Percentiles rank a stretch among this genome's conserved stretches.
Conservation (phyloP, 2,797 vertebrate species). For the Catamblyrhynchus diadema region DNA sequence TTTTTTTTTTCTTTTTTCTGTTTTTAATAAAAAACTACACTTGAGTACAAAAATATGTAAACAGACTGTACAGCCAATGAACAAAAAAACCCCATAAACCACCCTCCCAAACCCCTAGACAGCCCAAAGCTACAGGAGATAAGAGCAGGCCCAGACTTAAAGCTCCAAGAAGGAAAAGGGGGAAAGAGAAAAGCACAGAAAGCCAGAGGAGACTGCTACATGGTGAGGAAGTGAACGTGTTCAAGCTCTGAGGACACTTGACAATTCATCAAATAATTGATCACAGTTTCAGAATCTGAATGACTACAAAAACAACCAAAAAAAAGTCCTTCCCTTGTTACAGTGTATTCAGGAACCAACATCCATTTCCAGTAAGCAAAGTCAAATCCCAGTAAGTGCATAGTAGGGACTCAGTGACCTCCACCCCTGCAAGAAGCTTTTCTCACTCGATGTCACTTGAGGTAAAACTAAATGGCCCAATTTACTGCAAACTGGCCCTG, state of each 20-base stretch:
- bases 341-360: slow-evolving; percentile 53
- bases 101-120: slow-evolving; percentile 44
- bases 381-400: slow-evolving; percentile 72
- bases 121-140: slow-evolving; percentile 61
- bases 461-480: slow-evolving; percentile 63
- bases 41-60: slow-evolving; percentile 84
- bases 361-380: slow-evolving; percentile 65
- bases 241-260: slow-evolving; percentile 69
- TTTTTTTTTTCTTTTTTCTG: slow-evolving; percentile 56
- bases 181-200: background rate
- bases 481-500: slow-evolving; percentile 36
- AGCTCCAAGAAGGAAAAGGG: slow-evolving; percentile 40
- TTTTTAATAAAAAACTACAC: slow-evolving; percentile 80
- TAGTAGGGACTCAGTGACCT: slow-evolving; percentile 70
- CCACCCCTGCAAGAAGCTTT: slow-evolving; percentile 47
- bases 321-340: slow-evolving; percentile 69
- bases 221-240: slow-evolving; percentile 31
- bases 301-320: slow-evolving; percentile 40
- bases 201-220: slow-evolving; percentile 47
- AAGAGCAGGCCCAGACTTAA: slow-evolving; percentile 60
- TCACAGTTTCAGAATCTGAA: slow-evolving; percentile 77
- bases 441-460: slow-evolving; percentile 58
- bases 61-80: slow-evolving; percentile 78
- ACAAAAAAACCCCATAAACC: background rate
- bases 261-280: slow-evolving; percentile 63